These are phyloP conservation scores for Ctenodactylus gundi DNA, from an alignment of 2,113 vertebrate species.

Conservation along the genomic window DNA sequence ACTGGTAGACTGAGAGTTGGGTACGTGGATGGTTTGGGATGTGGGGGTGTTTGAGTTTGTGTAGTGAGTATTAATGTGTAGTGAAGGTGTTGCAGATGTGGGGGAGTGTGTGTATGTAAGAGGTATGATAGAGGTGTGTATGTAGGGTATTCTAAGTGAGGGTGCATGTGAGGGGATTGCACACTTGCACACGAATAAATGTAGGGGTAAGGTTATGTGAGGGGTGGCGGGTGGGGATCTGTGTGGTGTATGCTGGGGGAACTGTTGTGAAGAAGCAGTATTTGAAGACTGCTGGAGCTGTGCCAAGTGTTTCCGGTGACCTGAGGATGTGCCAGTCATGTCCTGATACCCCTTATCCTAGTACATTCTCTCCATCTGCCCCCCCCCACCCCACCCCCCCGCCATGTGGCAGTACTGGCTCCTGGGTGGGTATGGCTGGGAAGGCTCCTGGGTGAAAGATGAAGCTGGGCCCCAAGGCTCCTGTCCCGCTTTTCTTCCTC, in stretches of 20 bases:
- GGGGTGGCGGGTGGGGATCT: constrained; percentile 12
- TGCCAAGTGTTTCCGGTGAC: constrained; percentile 53
- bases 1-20: not conserved
- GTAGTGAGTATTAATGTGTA: too few species aligned
- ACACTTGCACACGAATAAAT: constrained; percentile 18
- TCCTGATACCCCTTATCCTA: constrained; percentile 54
- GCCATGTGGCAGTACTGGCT: constrained; percentile 2
- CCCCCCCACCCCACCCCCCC: not conserved
- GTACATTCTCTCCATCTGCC: constrained; percentile 40
- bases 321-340: constrained; percentile 43
- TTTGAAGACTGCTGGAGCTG: constrained; percentile 44
- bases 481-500: constrained; percentile 25
- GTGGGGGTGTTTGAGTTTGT: not conserved
- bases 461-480: not conserved
- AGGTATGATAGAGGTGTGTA: not conserved
- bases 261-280: constrained; percentile 42
- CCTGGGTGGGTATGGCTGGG: constrained; percentile 36
- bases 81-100: not conserved
- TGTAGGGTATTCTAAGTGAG: constrained; percentile 13
- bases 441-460: constrained; percentile 25
- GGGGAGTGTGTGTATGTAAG: not conserved
- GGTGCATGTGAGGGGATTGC: not conserved
- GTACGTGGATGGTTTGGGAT: not conserved
- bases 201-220: not conserved
- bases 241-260: not conserved